Conservation (phyloP, 2,797 vertebrate species). For the Mergus octosetaceus region DNA sequence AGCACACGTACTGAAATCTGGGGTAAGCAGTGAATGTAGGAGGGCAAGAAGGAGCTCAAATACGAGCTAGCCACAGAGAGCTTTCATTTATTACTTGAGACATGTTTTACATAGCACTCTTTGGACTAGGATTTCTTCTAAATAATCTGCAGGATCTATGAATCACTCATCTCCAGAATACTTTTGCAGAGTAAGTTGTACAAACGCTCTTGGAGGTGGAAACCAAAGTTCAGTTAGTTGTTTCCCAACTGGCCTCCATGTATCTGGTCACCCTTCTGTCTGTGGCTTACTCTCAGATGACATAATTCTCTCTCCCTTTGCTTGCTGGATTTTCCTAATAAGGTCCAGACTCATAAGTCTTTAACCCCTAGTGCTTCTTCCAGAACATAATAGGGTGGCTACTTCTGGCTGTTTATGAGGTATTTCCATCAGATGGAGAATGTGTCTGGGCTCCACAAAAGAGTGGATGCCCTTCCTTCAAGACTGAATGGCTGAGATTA, state of each 20-base stretch:
- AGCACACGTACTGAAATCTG: not conserved
- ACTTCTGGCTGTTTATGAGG: not conserved
- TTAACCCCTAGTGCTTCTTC: not conserved
- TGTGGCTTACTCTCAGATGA: not conserved
- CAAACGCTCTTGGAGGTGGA: not conserved
- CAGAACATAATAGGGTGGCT: not conserved
- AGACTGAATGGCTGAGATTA: not conserved
- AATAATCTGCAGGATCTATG: not conserved
- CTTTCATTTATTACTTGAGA: not conserved
- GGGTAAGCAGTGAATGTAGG: not conserved
- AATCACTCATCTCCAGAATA: not conserved
- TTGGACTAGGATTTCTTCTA: not conserved
- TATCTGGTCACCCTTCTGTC: not conserved
- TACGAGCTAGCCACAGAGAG: not conserved
- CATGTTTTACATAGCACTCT: fast-evolving
- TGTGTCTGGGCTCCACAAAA: not conserved
- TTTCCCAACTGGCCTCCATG: not conserved
- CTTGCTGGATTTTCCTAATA: not conserved
- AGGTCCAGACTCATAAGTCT: not conserved
- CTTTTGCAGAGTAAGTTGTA: not conserved
- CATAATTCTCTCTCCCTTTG: not conserved
- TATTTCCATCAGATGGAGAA: not conserved
- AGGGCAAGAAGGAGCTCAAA: not conserved
- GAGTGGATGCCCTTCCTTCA: not conserved
- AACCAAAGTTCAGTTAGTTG: not conserved